Percentiles rank a stretch among this genome's conserved stretches.
These are phyloP conservation scores for Rhyacichthys aspro DNA, from an alignment of 2,797 vertebrate species.

Conservation along the genomic window DNA sequence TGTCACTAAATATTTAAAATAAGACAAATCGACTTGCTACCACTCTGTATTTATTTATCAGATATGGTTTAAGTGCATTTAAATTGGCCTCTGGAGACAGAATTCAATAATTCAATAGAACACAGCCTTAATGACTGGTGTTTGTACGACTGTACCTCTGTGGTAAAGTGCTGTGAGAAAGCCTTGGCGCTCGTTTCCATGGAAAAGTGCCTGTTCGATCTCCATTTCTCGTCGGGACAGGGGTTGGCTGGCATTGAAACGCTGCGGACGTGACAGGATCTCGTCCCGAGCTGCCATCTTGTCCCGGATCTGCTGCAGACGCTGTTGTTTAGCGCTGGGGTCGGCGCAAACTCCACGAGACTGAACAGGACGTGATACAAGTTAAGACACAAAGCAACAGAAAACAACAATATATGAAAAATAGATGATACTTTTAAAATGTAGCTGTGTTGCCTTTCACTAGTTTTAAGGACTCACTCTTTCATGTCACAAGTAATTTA, in stretches of 20 bases:
- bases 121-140: too few species aligned
- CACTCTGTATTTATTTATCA: too few species aligned
- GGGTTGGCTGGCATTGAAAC: slow-evolving; percentile 88
- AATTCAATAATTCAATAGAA: too few species aligned
- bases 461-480: too few species aligned
- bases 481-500: too few species aligned
- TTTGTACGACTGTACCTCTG: slow-evolving; percentile 74
- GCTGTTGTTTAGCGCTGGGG: slow-evolving; percentile 83
- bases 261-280: slow-evolving; percentile 88
- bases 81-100: too few species aligned
- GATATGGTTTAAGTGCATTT: too few species aligned
- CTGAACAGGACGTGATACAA: slow-evolving; percentile 53
- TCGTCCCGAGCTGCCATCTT: slow-evolving; percentile 86
- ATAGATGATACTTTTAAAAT: too few species aligned
- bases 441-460: too few species aligned
- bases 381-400: too few species aligned
- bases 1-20: neutral
- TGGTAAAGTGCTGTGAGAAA: slow-evolving; percentile 92
- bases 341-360: slow-evolving; percentile 81
- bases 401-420: too few species aligned
- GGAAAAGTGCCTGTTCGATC: slow-evolving; percentile 92
- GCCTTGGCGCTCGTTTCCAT: slow-evolving; percentile 86
- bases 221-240: slow-evolving; percentile 93
- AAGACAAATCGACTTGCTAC: too few species aligned
- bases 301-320: slow-evolving; percentile 86